Conservation (phyloP, 2,888 invertebrate species). For the Rotaria socialis region DNA sequence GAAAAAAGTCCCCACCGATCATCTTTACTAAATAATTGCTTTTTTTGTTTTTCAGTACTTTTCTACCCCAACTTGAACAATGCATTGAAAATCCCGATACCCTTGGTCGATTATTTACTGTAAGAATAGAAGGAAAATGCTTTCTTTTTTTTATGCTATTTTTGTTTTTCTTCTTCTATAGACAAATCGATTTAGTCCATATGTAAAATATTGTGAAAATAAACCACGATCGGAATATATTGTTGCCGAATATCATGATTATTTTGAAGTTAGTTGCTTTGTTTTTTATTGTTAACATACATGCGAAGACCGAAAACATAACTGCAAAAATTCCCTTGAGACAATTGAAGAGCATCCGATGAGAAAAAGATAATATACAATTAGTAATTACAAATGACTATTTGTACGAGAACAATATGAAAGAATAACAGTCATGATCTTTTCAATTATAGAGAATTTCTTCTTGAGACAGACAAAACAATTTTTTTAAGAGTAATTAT, state of each 20-base stretch:
- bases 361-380: background rate
- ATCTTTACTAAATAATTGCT: background rate
- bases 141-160: background rate
- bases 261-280: slow-evolving; percentile 70
- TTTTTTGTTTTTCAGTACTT: slow-evolving; percentile 69
- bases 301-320: background rate
- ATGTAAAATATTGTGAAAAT: slow-evolving; percentile 96
- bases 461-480: background rate
- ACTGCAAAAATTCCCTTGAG: background rate
- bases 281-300: background rate
- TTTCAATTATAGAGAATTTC: background rate
- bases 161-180: slow-evolving; percentile 59
- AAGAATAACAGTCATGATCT: background rate
- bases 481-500: slow-evolving; percentile 14
- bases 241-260: slow-evolving; percentile 86
- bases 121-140: background rate
- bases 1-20: background rate
- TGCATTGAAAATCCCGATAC: slow-evolving; percentile 73
- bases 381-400: background rate
- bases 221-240: slow-evolving; percentile 97
- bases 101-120: slow-evolving; percentile 9
- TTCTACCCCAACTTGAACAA: slow-evolving; percentile 78
- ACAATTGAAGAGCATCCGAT: slow-evolving; percentile 1
- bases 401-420: background rate
- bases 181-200: slow-evolving; percentile 87